Evolutionary conservation across 2,113 vertebrate species (phyloP).

Genomic region (Acanthisitta chloris): DNA sequence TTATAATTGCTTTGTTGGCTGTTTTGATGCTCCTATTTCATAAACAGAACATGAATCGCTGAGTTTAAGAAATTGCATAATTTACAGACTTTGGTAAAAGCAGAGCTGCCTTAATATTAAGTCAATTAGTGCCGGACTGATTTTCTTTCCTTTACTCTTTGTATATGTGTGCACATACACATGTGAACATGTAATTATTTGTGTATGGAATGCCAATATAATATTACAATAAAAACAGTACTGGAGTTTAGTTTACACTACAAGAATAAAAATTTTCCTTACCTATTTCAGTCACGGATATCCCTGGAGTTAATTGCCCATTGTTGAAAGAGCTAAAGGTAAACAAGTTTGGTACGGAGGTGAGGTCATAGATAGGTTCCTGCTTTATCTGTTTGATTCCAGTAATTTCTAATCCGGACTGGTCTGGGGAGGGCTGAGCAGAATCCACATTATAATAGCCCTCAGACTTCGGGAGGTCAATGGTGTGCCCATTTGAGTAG

Average conservation of each 20-base stretch:
- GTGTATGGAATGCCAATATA: background rate
- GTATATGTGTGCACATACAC: background rate
- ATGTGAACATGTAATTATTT: background rate
- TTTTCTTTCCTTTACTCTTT: background rate
- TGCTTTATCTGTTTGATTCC: conserved; percentile 99
- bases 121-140: background rate
- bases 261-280: conserved; percentile 55
- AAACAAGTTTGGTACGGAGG: conserved; percentile 97
- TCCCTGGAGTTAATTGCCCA: conserved; percentile 87
- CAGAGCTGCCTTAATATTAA: background rate
- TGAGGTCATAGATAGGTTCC: conserved; percentile 98
- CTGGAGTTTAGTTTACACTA: background rate
- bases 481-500: conserved; percentile 91
- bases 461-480: conserved; percentile 91
- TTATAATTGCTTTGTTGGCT: conserved; percentile 41
- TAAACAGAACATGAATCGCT: conserved; percentile 29
- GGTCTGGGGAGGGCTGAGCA: conserved; percentile 94
- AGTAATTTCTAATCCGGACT: conserved; percentile 97
- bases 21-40: conserved; percentile 22
- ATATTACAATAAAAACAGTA: background rate
- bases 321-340: conserved; percentile 95
- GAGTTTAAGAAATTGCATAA: background rate
- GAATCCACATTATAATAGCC: conserved; percentile 94
- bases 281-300: conserved; percentile 95
- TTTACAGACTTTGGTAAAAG: background rate